Base-by-base conservation (phyloP, 2,113 vertebrate genomes). In the Oreotrochilus melanogaster region DNA sequence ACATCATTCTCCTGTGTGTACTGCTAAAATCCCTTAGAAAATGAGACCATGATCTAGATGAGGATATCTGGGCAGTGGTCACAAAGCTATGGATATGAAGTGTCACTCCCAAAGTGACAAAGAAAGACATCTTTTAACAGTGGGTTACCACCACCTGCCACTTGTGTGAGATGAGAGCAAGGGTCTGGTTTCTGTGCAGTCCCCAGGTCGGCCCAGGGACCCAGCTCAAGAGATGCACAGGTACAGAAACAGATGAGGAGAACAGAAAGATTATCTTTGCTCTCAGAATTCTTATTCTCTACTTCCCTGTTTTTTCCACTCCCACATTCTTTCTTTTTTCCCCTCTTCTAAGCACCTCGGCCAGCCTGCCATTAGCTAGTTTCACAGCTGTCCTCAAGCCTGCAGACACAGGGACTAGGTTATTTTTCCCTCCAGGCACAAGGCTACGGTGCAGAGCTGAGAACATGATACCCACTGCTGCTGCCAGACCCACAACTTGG, bases 11-110 rank as follows among this genome's bases (percentile, higher is more conserved):
- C 48, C n/a, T 3, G 3, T 14, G 18, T 9, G n/a, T 1, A 1
- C n/a, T 83, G 33, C 74, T 83, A 93, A 89, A 88, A 94, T 43
- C 51, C 31, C 74, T 61, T 79, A 66, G 89, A 95, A 92, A 89
- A 94, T 33, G 42, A 95, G 37, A 79, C n/a, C 25, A 31, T 3
- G 4, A 76, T 43, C 58, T 0, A 0, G 47, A 70, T 4, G 12
- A 93, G 37, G 47, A 82, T 15, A 67, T 35, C 4, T 82, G 61
- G 31, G 74, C 62, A 92, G n/a, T 28, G 3, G 5, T 30, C 14
- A 42, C 22, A 23, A 39, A 76, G 60, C 56, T 51, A 54, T 0
- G 7, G 33, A 30, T 78, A 65, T 3, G 9, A 83, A 76, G 25
- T 6, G 17, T 35, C 78, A 56, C 14, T 48, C n/a, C 35, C 48